Base-by-base conservation (phyloP, 2,113 vertebrate species). In the Pelvicachromis taeniatus region DNA sequence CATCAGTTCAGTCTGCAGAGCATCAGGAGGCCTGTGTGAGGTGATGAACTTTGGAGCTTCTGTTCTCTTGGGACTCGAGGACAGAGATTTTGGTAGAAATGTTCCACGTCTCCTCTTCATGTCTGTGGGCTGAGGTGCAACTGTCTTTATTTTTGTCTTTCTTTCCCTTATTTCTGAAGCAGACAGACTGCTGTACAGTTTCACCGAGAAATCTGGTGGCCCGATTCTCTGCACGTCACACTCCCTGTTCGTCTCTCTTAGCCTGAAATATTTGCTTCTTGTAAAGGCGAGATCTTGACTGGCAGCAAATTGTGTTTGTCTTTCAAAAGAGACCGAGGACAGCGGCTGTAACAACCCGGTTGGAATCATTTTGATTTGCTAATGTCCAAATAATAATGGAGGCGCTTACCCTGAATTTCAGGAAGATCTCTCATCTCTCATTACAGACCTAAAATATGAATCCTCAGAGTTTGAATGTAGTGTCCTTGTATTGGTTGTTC, bases 121-220 rank as follows among this genome's bases (percentile, higher is more conserved):
- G 53, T 73, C 80, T 12, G 9, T 8, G 3, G n/a, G 87, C n/a
- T 40, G 61, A 26, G 48, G 6, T 16, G 13, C 29, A 35, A 23
- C n/a, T 9, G 4, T 26, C 11, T 77, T 21, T n/a, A 11, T 52
- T 11, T 9, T 33, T 33, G 23, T 53, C 68, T 52, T 91, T 75
- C 45, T 78, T 31, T 2, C 1, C 80, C 85, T 84, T 4, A 92
- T 95, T 31, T 21, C 88, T 82, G 91, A 82, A 29, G 79, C 59
- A 2, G 14, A 61, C 33, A 84, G 54, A 23, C 89, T 92, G 29
- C 35, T 94, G 83, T 85, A 95, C 2, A 96, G 82, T 48, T 48
- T 80, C 3, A 92, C 61, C 21, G 88, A 97, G 79, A 97, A 96
- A 87, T 96, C 94, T 0, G 93, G 96, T 26, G 94, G 80, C 56